Conservation (phyloP, 2,113 vertebrate genomes). For the Campylorhamphus procurvoides region DNA sequence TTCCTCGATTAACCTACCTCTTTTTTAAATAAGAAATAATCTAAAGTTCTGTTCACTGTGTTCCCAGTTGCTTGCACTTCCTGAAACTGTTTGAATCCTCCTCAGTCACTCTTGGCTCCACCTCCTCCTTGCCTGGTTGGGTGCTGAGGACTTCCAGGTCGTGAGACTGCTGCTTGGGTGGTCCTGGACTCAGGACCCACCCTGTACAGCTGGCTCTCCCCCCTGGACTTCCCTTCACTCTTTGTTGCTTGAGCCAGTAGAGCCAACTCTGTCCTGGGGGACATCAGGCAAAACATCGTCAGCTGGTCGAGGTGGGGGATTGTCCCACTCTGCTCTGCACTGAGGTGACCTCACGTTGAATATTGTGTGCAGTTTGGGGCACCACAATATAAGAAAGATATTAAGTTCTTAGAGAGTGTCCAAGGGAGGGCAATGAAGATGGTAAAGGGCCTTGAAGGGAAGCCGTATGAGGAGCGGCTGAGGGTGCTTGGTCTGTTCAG, state of each 20-base stretch:
- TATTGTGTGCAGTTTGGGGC: not conserved
- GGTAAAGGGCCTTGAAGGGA: not conserved
- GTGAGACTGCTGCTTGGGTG: not conserved
- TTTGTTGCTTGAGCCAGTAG: not conserved
- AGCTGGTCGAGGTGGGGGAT: not conserved
- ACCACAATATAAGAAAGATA: not conserved
- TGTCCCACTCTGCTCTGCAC: not conserved
- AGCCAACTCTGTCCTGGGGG: not conserved
- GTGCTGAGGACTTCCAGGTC: not conserved
- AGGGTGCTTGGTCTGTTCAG: not conserved
- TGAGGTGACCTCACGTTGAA: not conserved
- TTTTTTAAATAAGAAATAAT: not conserved
- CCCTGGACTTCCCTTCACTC: not conserved
- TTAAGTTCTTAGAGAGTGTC: not conserved
- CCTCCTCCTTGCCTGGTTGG: not conserved
- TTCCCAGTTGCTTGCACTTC: not conserved
- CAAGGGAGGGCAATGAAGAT: not conserved
- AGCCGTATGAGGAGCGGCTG: not conserved
- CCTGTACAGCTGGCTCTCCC: not conserved
- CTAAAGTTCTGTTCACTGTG: not conserved
- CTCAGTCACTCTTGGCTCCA: not conserved
- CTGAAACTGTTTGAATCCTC: not conserved
- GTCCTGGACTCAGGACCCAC: not conserved
- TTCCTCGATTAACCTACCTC: not conserved
- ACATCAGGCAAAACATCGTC: not conserved